Conservation (phyloP, 1,140 invertebrate species). For the Drosophila auraria region DNA sequence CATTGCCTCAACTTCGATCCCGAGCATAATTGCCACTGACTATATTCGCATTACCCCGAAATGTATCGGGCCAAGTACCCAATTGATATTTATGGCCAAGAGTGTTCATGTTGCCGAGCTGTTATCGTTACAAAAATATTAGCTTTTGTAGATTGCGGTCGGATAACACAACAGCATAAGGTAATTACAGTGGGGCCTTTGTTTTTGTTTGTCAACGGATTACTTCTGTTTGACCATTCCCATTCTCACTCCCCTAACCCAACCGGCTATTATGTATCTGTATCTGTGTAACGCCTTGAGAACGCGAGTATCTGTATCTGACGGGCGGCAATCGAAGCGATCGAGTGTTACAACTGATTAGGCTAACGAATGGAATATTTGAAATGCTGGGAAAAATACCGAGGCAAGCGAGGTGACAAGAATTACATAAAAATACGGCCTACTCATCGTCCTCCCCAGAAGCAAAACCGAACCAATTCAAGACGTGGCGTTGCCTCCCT, state of each 20-base stretch:
- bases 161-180: constrained; percentile 51
- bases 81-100: constrained; percentile 43
- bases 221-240: constrained; percentile 35
- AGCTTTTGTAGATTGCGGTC: constrained; percentile 48
- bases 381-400: constrained; percentile 39
- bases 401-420: constrained; percentile 22
- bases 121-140: constrained; percentile 64
- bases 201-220: constrained; percentile 42
- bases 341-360: constrained; percentile 48
- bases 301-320: constrained; percentile 34
- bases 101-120: constrained; percentile 9
- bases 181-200: constrained; percentile 45
- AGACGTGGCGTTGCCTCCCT: constrained; percentile 60
- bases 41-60: constrained; percentile 4
- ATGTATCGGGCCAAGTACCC: constrained; percentile 16
- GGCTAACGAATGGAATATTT: constrained; percentile 37
- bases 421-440: constrained; percentile 39
- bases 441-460: constrained; percentile 7
- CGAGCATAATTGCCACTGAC: constrained; percentile 32
- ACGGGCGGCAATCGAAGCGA: constrained; percentile 28
- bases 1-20: background rate
- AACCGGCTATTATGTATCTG: constrained; percentile 3
- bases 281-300: constrained; percentile 34
- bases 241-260: background rate
- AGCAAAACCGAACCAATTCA: constrained; percentile 46